Base-by-base conservation (phyloP, 2,113 vertebrate species). In the Naja naja region DNA sequence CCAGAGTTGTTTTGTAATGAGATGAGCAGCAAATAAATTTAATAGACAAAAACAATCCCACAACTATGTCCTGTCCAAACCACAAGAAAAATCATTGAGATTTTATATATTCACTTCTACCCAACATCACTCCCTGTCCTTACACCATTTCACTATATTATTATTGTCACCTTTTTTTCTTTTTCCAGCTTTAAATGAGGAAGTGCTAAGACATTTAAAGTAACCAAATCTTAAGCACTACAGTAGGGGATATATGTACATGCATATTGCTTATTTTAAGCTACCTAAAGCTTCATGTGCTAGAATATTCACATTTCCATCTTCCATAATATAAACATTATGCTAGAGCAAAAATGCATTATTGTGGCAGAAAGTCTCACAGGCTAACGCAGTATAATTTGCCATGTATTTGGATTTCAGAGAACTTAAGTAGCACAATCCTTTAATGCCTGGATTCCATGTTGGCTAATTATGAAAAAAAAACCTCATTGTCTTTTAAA, bases 361-460 rank as follows among this genome's bases (percentile, higher is more conserved):
- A 39, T 20, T 89, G 18, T 56, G 11, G 16, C 16, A 92, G 39
- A 47, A 43, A 56, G 27, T 85, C 81, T 43, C 87, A 81, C 1
- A 81, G 39, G 18, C n/a, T 81, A 69, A n/a, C 64, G 2, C 25
- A 55, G 1, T n/a, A 10, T 47, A 30, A 34, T 47, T 54, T 45
- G 30, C 30, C 7, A 85, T 20, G 81, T 85, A 27, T 91, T 85
- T 88, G 39, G 89, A 55, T 88, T 93, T 92, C 34, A 92, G 93
- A 88, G 90, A 90, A 52, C 43, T 95, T 74, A 60, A 55, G 58
- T 52, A 94, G 93, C 92, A 87, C 90, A 54, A 5, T 27, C 58
- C 85, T 10, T 10, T 10, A 0, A 0, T 47, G 94, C 34, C 90
- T 94, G 86, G 3, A 94, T 92, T 91, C 95, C 90, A 23, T 89